phyloP scores from a whole-genome alignment of 2,113 vertebrate genomes.

The Strix uralensis region DNA sequence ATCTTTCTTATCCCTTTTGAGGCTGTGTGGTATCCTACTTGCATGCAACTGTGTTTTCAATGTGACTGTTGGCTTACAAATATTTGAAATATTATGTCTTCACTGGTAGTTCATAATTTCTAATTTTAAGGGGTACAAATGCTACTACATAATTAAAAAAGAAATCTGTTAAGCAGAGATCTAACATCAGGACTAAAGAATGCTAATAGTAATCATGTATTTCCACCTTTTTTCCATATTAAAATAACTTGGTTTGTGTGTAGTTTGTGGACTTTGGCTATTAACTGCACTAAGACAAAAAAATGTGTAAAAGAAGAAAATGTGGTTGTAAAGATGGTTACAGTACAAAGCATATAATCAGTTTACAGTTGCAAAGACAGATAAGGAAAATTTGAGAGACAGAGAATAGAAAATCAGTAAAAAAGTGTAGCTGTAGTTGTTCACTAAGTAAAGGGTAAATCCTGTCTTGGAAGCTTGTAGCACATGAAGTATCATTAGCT shows the following conservation, averaged over 20 bases:
- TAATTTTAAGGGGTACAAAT: background rate
- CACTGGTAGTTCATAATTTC: background rate
- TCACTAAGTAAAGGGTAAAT: background rate
- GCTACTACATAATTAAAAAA: background rate
- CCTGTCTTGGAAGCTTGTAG: background rate
- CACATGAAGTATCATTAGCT: background rate
- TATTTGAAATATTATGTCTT: background rate
- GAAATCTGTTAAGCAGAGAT: background rate
- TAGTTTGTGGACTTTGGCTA: background rate
- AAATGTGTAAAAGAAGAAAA: background rate
- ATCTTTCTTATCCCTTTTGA: background rate
- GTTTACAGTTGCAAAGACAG: background rate
- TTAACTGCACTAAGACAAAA: background rate
- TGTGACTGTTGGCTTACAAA: background rate
- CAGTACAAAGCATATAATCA: background rate
- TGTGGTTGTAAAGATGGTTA: background rate
- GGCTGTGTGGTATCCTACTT: background rate
- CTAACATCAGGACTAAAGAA: background rate
- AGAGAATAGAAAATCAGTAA: background rate
- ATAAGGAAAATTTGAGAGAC: background rate
- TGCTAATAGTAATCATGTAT: background rate
- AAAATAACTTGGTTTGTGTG: background rate
- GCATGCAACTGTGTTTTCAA: background rate
- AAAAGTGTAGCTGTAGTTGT: background rate
- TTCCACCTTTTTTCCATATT: background rate